Percentiles rank a stretch among this genome's conserved stretches.
These are phyloP conservation scores for Chaetodon trifascialis DNA, from an alignment of 2,113 vertebrate species.

Conservation along the genomic window DNA sequence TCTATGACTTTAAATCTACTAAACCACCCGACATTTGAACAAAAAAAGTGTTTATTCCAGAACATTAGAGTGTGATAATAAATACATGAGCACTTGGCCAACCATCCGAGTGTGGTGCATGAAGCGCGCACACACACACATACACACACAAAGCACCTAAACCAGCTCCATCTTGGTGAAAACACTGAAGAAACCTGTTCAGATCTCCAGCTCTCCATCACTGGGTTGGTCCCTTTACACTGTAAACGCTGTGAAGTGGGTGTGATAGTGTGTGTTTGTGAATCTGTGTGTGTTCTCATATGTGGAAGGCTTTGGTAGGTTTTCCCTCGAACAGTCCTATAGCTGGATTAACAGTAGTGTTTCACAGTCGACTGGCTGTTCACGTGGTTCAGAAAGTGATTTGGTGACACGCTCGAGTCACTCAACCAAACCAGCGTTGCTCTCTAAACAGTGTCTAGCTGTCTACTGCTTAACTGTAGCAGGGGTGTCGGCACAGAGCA, in stretches of 20 bases:
- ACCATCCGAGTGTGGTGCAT: slow-evolving; percentile 55
- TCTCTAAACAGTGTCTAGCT: slow-evolving; percentile 17
- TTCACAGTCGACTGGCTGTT: slow-evolving; percentile 72
- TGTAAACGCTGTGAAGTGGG: slow-evolving; percentile 75
- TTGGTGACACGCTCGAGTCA: slow-evolving; percentile 31
- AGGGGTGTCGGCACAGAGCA: slow-evolving; percentile 42
- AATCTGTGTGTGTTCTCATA: slow-evolving; percentile 47
- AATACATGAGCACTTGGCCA: slow-evolving; percentile 85
- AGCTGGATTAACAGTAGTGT: slow-evolving; percentile 68
- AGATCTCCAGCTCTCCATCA: slow-evolving; percentile 43
- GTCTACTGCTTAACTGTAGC: slow-evolving; percentile 47
- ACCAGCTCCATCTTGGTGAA: slow-evolving; percentile 52
- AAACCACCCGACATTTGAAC: slow-evolving; percentile 61
- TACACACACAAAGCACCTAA: slow-evolving; percentile 34
- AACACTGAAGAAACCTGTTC: slow-evolving; percentile 54
- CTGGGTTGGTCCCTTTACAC: slow-evolving; percentile 73
- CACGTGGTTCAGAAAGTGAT: slow-evolving; percentile 48
- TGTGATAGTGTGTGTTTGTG: slow-evolving; percentile 26
- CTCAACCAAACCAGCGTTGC: slow-evolving; percentile 42
- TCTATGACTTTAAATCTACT: slow-evolving; percentile 39
- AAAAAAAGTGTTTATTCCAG: slow-evolving; percentile 83
- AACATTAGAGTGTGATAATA: slow-evolving; percentile 88
- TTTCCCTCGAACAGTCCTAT: slow-evolving; percentile 73
- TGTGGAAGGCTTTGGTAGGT: slow-evolving; percentile 81
- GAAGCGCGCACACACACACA: slow-evolving; percentile 20